Evolutionary conservation across 2,888 invertebrate genomes (phyloP), one percentile per base, ranked within the genome.

Genomic region (Drosophila yooni): DNA sequence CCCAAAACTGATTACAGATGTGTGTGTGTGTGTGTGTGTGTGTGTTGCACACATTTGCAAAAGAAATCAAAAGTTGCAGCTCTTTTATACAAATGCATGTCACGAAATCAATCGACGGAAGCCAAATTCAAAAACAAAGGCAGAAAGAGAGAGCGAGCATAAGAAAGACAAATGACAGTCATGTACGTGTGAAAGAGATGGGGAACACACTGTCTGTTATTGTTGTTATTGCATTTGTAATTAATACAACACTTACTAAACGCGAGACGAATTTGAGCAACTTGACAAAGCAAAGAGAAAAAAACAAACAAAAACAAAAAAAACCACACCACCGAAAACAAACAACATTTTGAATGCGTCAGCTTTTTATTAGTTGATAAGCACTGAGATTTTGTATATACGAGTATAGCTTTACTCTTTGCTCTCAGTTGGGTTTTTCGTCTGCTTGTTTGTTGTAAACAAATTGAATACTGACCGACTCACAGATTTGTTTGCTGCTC

Each of bases 211-310:
- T 7, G 7, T 25, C 7, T 46, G 38, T 21, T 57, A 64, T 65
- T 73, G 51, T 67, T 74, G 70, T 73, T 56, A 69, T 60, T 79
- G 74, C 68, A 74, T 54, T 46, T 79, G 84, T 71, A 74, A 83
- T 82, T 79, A 76, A 83, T 76, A 81, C 57, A 67, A 60, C 33
- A 57, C 66, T 70, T 52, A 67, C 71, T 77, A 68, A 66, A 63
- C 40, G 52, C 69, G 13, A 71, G 57, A 66, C 80, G 51, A 79
- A 76, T 67, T 81, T 77, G 70, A 72, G 59, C 46, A 82, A 72
- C 53, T 70, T 68, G 36, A 63, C 63, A 67, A 46, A 21, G 21
- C 46, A 46, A 46, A 25, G 3, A 43, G 54, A 38, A 52, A 59
- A 57, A 40, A 33, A 11, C n/a, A 59, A 60, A 71, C 13, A 48